Evolutionary conservation across 2,113 vertebrate species (phyloP).

Genomic region (Eublepharis macularius): DNA sequence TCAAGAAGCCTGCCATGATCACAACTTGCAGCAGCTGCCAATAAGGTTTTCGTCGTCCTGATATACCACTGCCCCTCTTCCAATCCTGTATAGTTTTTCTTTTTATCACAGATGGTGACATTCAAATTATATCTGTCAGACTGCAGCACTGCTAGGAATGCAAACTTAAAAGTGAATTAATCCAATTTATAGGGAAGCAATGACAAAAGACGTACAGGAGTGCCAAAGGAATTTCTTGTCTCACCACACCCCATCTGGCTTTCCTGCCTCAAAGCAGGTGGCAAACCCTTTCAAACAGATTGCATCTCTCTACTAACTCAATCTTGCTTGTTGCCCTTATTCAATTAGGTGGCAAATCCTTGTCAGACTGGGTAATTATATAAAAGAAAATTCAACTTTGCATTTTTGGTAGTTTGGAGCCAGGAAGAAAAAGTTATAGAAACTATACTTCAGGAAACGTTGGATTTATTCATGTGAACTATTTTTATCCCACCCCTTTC

Average conservation of each 20-base stretch:
- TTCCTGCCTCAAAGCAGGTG: constrained; percentile 54
- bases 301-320: constrained; percentile 60
- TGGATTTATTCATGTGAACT: background rate
- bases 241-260: constrained; percentile 39
- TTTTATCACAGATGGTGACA: constrained; percentile 69
- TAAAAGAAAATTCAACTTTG: constrained; percentile 21
- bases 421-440: constrained; percentile 19
- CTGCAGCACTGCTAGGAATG: constrained; percentile 53
- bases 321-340: constrained; percentile 46
- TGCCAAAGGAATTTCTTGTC: constrained; percentile 46
- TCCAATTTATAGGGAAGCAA: constrained; percentile 55
- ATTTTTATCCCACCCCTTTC: too few species aligned
- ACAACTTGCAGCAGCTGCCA: constrained; percentile 39
- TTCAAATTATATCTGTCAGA: constrained; percentile 62
- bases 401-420: background rate
- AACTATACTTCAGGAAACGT: background rate
- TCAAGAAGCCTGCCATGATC: constrained; percentile 28
- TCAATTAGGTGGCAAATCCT: constrained; percentile 46
- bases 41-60: constrained; percentile 51
- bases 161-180: constrained; percentile 61
- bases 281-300: constrained; percentile 52
- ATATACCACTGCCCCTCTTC: constrained; percentile 51
- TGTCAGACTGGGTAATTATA: constrained; percentile 49
- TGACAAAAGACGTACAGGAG: constrained; percentile 43
- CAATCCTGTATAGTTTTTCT: constrained; percentile 64